These are phyloP conservation scores for Galbula dea DNA, from an alignment of 2,113 vertebrate species.

Conservation along the genomic window DNA sequence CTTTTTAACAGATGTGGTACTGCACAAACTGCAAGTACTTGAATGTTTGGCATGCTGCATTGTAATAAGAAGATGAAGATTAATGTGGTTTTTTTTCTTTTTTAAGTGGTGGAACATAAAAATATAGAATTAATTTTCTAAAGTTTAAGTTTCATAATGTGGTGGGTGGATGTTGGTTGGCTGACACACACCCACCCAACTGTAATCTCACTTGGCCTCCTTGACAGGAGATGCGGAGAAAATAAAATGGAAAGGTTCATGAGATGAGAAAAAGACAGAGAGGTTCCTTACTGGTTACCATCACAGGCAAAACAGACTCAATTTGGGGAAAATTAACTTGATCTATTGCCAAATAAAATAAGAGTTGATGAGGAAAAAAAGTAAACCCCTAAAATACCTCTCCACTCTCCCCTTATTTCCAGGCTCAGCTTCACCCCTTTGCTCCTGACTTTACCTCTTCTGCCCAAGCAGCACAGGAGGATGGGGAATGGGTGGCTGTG, in stretches of 20 bases:
- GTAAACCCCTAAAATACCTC: neutral
- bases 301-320: neutral
- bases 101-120: neutral
- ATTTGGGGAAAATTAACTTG: neutral
- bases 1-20: neutral
- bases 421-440: neutral
- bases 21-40: neutral
- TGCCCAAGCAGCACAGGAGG: no score
- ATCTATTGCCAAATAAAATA: neutral
- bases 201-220: neutral
- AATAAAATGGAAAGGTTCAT: neutral
- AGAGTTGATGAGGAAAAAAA: neutral
- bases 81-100: neutral
- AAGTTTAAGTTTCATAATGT: neutral
- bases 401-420: neutral
- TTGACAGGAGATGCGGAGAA: neutral
- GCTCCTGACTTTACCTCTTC: fast-evolving
- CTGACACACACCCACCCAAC: no score
- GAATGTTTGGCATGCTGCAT: neutral
- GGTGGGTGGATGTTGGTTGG: fast-evolving
- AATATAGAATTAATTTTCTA: neutral
- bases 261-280: neutral
- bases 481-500: fast-evolving
- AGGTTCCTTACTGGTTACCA: neutral
- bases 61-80: neutral